Base-by-base conservation (phyloP, 2,797 vertebrate genomes). In the Sebastes melanostomus region DNA sequence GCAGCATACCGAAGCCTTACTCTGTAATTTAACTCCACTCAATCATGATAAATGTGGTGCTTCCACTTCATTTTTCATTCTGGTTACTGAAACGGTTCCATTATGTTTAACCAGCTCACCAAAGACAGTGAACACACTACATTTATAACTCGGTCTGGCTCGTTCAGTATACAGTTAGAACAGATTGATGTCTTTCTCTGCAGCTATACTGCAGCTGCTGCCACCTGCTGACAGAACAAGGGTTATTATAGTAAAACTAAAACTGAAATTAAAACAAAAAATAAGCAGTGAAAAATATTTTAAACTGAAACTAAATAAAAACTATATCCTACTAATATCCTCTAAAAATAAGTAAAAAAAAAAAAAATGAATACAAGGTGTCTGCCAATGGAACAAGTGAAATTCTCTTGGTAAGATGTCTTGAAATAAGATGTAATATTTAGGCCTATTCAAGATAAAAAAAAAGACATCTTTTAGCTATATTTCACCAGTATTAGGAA, bases 11-110 rank as follows among this genome's bases (percentile, higher is more conserved):
- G 1, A 20, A 66, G n/a, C 59, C 9, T 66, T 29, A 79, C 63
- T 62, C 56, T 74, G 20, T 79, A 71, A 78, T 81, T 73, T 22
- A 30, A 75, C 50, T 67, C 32, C 67, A 32, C 50, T 72, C 50
- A 79, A 4, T 86, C 18, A 66, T 46, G 58, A 36, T 65, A 56
- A 65, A 78, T 66, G 30, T 20, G 56, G 38, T 6, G 54, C 34
- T 56, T 73, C 42, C 52, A 65, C 27, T 79, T 68, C 1, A 29
- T 82, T 76, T 76, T 67, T 54, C 16, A 62, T 75, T 79, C 25
- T 79, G 60, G 22, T 66, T 29, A 6, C 32, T 81, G 34, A 83
- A 83, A 71, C 55, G 10, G 24, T 52, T 81, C 32, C 52, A 36
- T 42, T 9, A 18, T 56, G 60, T 78, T 75, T 4, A 68, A 70